Percentiles rank a stretch among this genome's conserved stretches.
Conservation (phyloP, 2,888 invertebrate genomes). For the Emesis castigata region DNA sequence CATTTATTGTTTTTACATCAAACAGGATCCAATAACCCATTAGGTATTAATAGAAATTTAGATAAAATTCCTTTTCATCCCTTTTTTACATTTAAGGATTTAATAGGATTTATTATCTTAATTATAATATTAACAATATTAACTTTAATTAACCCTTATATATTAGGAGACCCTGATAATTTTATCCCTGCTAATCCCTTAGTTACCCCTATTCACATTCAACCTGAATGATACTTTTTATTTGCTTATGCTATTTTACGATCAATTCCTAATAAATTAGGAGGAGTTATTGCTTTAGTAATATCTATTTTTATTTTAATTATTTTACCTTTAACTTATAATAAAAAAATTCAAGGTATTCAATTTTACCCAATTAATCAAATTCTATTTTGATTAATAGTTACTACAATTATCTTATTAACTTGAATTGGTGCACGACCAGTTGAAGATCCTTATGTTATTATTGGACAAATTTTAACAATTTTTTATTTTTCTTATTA, state of each 20-base stretch:
- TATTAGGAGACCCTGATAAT: conserved; percentile 93
- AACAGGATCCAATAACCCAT: conserved; percentile 80
- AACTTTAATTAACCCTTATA: conserved; percentile 86
- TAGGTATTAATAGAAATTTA: neutral
- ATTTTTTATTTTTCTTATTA: conserved; percentile 88
- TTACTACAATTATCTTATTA: conserved; percentile 88
- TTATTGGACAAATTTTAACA: conserved; percentile 89
- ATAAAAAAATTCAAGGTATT: conserved; percentile 88
- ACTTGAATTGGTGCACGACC: conserved; percentile 92
- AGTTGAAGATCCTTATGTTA: conserved; percentile 91
- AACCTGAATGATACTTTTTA: conserved; percentile 96
- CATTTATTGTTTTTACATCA: conserved; percentile 91
- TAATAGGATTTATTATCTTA: conserved; percentile 89
- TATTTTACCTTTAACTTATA: conserved; percentile 87
- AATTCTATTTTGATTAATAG: conserved; percentile 89
- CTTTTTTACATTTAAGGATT: conserved; percentile 90
- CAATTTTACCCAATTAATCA: conserved; percentile 90
- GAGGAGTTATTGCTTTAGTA: conserved; percentile 91
- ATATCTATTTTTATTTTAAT: conserved; percentile 91
- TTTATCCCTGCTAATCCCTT: conserved; percentile 92
- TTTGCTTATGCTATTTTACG: conserved; percentile 95
- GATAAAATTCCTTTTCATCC: conserved; percentile 89
- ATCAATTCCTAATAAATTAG: conserved; percentile 94
- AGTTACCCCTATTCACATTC: conserved; percentile 93
- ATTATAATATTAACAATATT: conserved; percentile 85